Percentiles rank a stretch among this genome's conserved stretches.
phyloP scores from a whole-genome alignment of 2,113 vertebrate genomes.

The Microcebus ravelobensis region DNA sequence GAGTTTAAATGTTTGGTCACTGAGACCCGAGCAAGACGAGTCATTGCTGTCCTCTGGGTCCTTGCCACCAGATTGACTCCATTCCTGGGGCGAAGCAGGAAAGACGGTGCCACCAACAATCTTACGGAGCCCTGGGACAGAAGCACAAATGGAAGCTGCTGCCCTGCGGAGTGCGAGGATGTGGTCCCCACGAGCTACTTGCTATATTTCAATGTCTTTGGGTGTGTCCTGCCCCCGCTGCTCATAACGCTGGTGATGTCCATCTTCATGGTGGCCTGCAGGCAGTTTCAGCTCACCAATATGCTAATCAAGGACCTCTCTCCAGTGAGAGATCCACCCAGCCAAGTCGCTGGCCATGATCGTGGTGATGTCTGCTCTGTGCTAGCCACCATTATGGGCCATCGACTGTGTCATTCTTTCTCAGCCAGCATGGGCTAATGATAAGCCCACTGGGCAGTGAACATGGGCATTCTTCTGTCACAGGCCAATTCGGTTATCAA shows the following conservation, averaged over 20 bases:
- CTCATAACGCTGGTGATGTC: conserved; percentile 96
- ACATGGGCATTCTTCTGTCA: conserved; percentile 93
- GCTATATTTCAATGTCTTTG: conserved; percentile 98
- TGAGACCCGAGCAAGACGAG: conserved; percentile 90
- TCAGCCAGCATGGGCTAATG: conserved; percentile 70
- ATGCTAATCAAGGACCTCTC: conserved; percentile 90
- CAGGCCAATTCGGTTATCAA: conserved; percentile 97
- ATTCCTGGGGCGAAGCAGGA: conserved; percentile 94
- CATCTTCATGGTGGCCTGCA: conserved; percentile 95
- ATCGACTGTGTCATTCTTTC: conserved; percentile 94
- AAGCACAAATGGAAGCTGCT: conserved; percentile 67
- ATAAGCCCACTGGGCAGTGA: conserved; percentile 88
- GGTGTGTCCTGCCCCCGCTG: conserved; percentile 93
- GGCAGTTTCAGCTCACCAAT: conserved; percentile 88
- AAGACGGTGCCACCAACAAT: conserved; percentile 60
- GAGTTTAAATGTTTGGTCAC: conserved; percentile 98
- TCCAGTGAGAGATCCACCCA: conserved; percentile 94
- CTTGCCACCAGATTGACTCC: conserved; percentile 97
- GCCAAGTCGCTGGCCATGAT: conserved; percentile 98
- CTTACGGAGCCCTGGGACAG: conserved; percentile 71
- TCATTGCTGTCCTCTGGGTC: conserved; percentile 95
- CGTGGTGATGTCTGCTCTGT: conserved; percentile 94
- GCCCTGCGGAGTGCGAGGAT: conserved; percentile 88
- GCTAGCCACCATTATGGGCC: conserved; percentile 96
- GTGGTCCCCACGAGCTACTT: conserved; percentile 98